Evolutionary conservation across 2,888 invertebrate genomes (phyloP), one percentile per base, ranked within the genome.

Genomic region (Clitarchus hookeri): DNA sequence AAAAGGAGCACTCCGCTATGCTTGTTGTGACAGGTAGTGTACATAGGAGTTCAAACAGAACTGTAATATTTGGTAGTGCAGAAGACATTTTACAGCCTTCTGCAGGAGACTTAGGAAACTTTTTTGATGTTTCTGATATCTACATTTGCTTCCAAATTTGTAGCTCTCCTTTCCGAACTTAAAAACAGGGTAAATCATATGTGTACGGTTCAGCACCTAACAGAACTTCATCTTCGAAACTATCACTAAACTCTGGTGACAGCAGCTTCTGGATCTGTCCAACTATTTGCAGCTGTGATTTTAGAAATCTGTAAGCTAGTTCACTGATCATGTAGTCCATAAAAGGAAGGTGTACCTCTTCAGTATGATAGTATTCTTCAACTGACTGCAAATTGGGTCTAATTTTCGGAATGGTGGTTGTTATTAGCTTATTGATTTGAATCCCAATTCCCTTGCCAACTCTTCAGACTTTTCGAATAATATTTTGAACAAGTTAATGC

Each of bases 211-310:
- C 82, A 11, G 82, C 82, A 36, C 82, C 82, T 82, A 36, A 36
- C 16, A 82, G 13, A 82, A 82, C 44, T 27, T 25, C 79, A 79
- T 79, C 25, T 79, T 82, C 82, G 9, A 82, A 82, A 82, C 82
- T 26, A 27, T 27, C 82, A 82, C 16, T 36, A 44, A 82, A 82
- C 26, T 26, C 36, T 82, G 82, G 36, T 82, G 82, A 82, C 82
- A 82, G 44, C 82, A 82, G 82, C 44, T 26, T 82, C 25, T 82
- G 44, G n/a, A 82, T 27, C 82, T 82, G 36, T 82, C 82, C 82
- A 82, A 82, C 82, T 36, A 25, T 82, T 27, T 82, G 82, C 12
- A 82, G 82, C 36, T 27, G 11, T 27, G 26, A 82, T 82, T 82
- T 26, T 82, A 36, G 27, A 82, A 82, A 82, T 82, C 82, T 82